These are phyloP conservation scores for Bugulina stolonifera DNA, from an alignment of 2,888 invertebrate genomes.

Conservation along the genomic window DNA sequence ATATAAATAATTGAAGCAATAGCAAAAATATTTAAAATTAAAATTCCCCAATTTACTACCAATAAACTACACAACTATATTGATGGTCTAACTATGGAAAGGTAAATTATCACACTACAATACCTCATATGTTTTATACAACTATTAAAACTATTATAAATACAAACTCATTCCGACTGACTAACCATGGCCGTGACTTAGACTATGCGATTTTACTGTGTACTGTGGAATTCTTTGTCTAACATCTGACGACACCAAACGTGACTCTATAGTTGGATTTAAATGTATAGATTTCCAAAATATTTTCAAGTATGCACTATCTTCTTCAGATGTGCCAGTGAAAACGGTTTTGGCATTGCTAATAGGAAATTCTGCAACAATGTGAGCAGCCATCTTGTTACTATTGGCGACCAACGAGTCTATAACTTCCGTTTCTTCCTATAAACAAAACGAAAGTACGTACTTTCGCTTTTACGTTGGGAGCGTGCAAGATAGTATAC, in stretches of 20 bases:
- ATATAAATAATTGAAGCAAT: no score
- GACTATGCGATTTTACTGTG: background rate
- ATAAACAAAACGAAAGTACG: no score
- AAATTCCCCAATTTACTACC: no score
- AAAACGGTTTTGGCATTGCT: constrained; percentile 23
- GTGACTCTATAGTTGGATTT: constrained; percentile 24
- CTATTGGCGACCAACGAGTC: background rate
- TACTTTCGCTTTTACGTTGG: no score
- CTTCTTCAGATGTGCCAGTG: constrained; percentile 20
- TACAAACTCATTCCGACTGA: background rate
- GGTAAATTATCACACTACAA: no score
- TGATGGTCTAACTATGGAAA: no score
- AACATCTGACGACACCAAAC: constrained; percentile 25
- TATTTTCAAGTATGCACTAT: constrained; percentile 20
- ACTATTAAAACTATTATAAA: no score
- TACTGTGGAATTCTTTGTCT: constrained; percentile 25
- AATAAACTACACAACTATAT: no score
- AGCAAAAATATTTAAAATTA: no score
- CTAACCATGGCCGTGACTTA: background rate
- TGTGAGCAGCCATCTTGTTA: constrained; percentile 20
- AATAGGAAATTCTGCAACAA: constrained; percentile 15
- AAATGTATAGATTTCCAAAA: constrained; percentile 27
- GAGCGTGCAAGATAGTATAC: no score
- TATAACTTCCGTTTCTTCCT: no score
- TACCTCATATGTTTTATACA: no score